A percentile compares a stretch with the other conserved stretches of the same genome.
Evolutionary conservation across 2,888 invertebrate genomes (phyloP).

Genomic region (Boloria selene): DNA sequence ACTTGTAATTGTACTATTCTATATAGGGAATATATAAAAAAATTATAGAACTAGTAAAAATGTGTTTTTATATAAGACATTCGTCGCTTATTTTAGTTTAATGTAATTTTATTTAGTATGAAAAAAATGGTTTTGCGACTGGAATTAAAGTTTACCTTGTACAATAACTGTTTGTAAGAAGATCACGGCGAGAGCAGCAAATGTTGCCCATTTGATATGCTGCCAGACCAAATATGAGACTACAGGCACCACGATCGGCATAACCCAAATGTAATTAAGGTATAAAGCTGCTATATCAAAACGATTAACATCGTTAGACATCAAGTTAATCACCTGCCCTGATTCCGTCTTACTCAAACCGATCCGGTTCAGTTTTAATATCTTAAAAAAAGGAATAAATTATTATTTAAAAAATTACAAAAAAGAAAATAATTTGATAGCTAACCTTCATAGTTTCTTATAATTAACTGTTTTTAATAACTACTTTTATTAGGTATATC

Average conservation of each 20-base stretch:
- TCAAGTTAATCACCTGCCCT: slow-evolving; percentile 91
- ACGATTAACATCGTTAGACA: slow-evolving; percentile 92
- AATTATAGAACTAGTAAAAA: no score
- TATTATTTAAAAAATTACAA: not conserved
- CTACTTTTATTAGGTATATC: no score
- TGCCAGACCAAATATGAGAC: slow-evolving; percentile 75
- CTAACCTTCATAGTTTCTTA: no score
- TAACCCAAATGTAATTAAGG: slow-evolving; percentile 90
- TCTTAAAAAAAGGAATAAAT: slow-evolving; percentile 52
- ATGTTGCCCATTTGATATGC: slow-evolving; percentile 66
- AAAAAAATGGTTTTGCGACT: not conserved
- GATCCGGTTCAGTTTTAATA: slow-evolving; percentile 77
- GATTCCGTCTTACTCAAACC: slow-evolving; percentile 84
- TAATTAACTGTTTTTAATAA: no score
- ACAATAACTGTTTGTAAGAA: slow-evolving; percentile 84
- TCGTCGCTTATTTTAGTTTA: no score
- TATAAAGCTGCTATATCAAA: slow-evolving; percentile 88
- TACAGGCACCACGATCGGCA: slow-evolving; percentile 87
- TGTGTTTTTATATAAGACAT: no score
- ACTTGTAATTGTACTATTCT: no score
- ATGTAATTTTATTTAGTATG: no score
- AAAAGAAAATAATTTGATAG: no score
- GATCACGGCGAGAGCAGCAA: slow-evolving; percentile 72
- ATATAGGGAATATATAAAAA: no score
- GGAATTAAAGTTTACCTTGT: slow-evolving; percentile 58